phyloP scores from a whole-genome alignment of 2,797 vertebrate species.

The Peromyscus attwateri region DNA sequence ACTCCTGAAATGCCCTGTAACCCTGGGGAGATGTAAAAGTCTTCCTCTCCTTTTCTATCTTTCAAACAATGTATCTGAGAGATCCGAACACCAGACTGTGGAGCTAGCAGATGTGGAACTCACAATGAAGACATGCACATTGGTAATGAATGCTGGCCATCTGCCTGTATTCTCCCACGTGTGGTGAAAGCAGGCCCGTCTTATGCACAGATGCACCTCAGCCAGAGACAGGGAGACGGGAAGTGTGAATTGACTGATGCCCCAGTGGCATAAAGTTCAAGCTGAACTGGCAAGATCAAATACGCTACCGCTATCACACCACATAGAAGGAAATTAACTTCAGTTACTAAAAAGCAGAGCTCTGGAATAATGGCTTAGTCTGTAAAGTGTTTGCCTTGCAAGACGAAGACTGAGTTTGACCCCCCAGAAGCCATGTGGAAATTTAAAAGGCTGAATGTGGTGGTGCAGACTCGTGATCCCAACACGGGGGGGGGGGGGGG shows the following conservation, averaged over 20 bases:
- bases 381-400: neutral
- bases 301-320: fast-evolving
- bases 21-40: neutral
- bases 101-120: neutral
- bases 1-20: neutral
- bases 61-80: no score
- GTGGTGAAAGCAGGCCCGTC: neutral
- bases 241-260: fast-evolving
- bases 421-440: neutral
- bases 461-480: neutral
- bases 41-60: neutral
- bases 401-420: neutral
- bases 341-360: neutral
- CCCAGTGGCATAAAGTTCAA: neutral
- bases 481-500: neutral
- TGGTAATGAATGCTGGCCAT: neutral
- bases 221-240: neutral
- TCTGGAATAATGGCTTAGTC: neutral
- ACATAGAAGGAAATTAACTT: no score
- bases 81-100: neutral
- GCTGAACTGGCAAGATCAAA: neutral
- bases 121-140: fast-evolving
- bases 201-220: neutral
- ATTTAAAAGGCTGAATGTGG: no score
- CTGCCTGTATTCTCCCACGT: no score